Base-by-base conservation (phyloP, 2,888 invertebrate genomes). In the Anorthoa munda region DNA sequence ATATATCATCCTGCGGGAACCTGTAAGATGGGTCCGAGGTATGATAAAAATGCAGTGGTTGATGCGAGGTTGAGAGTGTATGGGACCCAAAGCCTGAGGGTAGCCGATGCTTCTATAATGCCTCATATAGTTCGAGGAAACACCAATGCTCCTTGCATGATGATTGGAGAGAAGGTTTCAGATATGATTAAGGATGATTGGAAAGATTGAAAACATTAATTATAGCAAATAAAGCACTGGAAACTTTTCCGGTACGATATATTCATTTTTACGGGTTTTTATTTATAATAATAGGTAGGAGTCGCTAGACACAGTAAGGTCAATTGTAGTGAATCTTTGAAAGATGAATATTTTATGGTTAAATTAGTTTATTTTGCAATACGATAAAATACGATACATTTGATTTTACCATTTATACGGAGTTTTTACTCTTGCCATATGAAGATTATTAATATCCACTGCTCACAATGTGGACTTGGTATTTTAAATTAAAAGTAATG, bases 91-190 rank as follows among this genome's bases (percentile, higher is more conserved):
- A 94, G 96, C 73, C 90, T 98, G 9, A 96, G 98, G 75, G 98
- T 98, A 0, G 97, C 97, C 0, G 98, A 98, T 92, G 98, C 98
- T 2, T 98, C 98, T 9, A 97, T 98, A 59, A 98, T 98, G 98
- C 98, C 98, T 0, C 96, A 93, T 17, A 97, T 98, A 67, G 97
- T 98, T 9, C 97, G 98, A 82, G 98, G 98, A 0, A 98, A 98
- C 90, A 98, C 98, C 0, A 98, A 98, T 89, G 98, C 98, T 0
- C 98, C 98, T 0, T 97, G 97, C 0, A 98, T 98, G 26, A 98
- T 98, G 98, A 98, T 98, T 66, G 98, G 97, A 0, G 98, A 98
- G 64, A 95, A 95, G 83, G 91, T 88, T 2, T 88, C 95, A 17
- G 92, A 94, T 82, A 92, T 95, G 90, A 91, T 95, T 2, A 95